Evolutionary conservation across 2,888 invertebrate species (phyloP).

Genomic region (Calephelis perditalis): DNA sequence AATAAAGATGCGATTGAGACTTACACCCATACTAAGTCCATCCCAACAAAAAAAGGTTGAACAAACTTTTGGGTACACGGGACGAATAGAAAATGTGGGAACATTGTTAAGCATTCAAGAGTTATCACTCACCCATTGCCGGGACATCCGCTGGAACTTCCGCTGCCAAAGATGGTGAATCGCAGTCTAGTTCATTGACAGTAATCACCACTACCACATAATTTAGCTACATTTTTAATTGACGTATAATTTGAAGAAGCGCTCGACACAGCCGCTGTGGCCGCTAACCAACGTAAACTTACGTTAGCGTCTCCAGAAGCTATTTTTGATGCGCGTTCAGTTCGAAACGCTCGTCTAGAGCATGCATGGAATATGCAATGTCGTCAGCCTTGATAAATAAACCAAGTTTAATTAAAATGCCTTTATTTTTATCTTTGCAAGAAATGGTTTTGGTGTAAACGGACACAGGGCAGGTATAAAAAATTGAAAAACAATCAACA

Average conservation of each 20-base stretch:
- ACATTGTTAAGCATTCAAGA: conserved; percentile 72
- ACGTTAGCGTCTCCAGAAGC: conserved; percentile 68
- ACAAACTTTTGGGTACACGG: conserved; percentile 74
- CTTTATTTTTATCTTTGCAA: background rate
- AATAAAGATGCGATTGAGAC: conserved; percentile 22
- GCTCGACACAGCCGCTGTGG: conserved; percentile 54
- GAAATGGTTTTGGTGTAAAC: background rate
- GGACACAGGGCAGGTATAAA: background rate
- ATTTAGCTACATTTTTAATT: conserved; percentile 32
- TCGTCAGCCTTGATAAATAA: conserved; percentile 64
- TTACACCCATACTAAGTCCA: conserved; percentile 38
- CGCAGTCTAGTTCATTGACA: conserved; percentile 71
- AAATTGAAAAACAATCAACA: no score
- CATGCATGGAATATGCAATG: conserved; percentile 78
- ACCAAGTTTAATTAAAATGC: conserved; percentile 32
- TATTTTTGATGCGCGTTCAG: conserved; percentile 74
- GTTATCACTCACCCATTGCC: conserved; percentile 72
- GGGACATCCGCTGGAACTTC: conserved; percentile 75
- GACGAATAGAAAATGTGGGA: conserved; percentile 65
- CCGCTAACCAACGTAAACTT: conserved; percentile 66
- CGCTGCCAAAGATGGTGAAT: conserved; percentile 77
- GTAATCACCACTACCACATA: conserved; percentile 46
- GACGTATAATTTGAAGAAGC: conserved; percentile 23
- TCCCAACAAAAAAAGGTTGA: conserved; percentile 70
- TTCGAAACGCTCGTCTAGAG: conserved; percentile 74